Evolutionary conservation across 2,797 vertebrate species (phyloP).

Genomic region (Anabas testudineus): DNA sequence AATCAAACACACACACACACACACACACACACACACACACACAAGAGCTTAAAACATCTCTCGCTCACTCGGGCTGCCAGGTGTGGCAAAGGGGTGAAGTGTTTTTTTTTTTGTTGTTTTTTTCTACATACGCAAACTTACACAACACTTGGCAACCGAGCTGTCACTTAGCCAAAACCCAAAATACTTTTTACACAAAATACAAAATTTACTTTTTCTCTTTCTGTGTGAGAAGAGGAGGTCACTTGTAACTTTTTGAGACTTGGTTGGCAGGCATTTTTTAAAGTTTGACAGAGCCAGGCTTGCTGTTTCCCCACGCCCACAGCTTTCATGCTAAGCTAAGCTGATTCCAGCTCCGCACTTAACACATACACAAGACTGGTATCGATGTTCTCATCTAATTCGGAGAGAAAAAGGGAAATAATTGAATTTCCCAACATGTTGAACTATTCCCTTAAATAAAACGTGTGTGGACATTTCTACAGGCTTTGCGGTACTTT

Average conservation of each 20-base stretch:
- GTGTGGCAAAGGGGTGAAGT: not conserved
- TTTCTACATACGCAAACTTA: not conserved
- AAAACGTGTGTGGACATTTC: conserved; percentile 22
- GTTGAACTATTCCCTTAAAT: not conserved
- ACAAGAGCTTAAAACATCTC: not conserved
- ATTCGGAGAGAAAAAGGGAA: not conserved
- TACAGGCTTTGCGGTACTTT: conserved; percentile 31
- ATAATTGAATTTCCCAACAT: conserved; percentile 2
- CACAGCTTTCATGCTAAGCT: not conserved
- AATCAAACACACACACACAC: too few species aligned
- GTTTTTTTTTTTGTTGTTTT: too few species aligned
- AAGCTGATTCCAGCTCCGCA: not conserved
- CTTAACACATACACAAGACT: not conserved
- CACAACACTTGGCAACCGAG: not conserved
- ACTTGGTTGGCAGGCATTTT: too few species aligned
- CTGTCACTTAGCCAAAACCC: not conserved
- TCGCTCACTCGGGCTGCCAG: not conserved
- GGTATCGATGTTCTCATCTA: conserved; percentile 4
- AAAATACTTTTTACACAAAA: not conserved
- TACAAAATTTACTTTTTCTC: too few species aligned
- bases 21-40: not conserved
- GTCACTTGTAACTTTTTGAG: not conserved
- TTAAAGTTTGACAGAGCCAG: not conserved
- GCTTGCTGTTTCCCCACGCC: not conserved
- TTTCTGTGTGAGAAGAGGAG: not conserved